Base-by-base conservation (phyloP, 2,113 vertebrate species). In the Corvus moneduloides region DNA sequence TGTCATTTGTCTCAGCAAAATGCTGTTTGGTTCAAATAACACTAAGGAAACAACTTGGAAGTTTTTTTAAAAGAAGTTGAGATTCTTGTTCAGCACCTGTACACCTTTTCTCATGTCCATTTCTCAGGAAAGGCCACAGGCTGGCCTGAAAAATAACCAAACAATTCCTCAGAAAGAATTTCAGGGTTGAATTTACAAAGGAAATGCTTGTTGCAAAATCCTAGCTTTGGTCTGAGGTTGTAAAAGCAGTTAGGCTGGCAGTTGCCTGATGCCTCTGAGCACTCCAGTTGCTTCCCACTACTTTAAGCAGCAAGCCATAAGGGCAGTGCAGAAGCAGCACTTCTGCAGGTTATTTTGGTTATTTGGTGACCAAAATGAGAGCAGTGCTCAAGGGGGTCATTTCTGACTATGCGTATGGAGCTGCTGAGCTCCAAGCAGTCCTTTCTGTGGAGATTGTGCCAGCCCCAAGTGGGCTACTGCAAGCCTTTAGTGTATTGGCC, bases 1-100 rank as follows among this genome's bases (percentile, higher is more conserved):
- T 80, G 84, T 62, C 56, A 59, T 91, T 83, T 82, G n/a, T 61
- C 75, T 79, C 55, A 91, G 93, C 59, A 90, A 95, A 96, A 73
- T 61, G 39, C 62, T 55, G 1, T 54, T 35, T 67, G 3, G 2
- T 90, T 79, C 77, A 89, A 87, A 78, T 27, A 82, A 54, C 37
- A 55, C 59, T 67, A 58, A 90, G 44, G 41, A 80, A 71, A 78
- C 18, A 27, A 46, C 67, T 94, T 93, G 51, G 62, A 92, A 94
- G 62, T 84, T 82, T 39, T 10, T 13, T n/a, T 22, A 59, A 33
- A 77, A 81, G 52, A 67, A 13, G 2, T 13, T 83, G 37, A 62
- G 46, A 15, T 48, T 20, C 15, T 79, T 76, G 5, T 58, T 77
- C 46, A 55, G 17, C 11, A 19, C 3, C 32, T 48, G 7, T 21